Percentiles rank a stretch among this genome's conserved stretches.
Conservation (phyloP, 2,797 vertebrate species). For the Chaetophractus vellerosus region DNA sequence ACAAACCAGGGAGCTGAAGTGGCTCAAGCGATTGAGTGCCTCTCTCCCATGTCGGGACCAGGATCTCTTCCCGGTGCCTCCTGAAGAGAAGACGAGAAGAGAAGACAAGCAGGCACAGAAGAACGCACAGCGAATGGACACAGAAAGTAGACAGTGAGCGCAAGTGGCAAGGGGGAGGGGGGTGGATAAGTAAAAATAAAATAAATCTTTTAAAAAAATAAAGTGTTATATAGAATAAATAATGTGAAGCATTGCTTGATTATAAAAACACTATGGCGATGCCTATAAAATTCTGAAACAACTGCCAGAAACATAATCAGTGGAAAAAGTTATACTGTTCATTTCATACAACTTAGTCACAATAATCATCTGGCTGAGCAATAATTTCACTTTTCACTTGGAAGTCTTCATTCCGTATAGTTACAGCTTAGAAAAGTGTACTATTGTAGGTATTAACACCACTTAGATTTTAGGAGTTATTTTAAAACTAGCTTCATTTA, state of each 20-base stretch:
- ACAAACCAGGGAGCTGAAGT: too few species aligned
- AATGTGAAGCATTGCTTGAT: background rate
- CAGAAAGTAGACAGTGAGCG: too few species aligned
- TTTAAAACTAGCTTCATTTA: conserved; percentile 34
- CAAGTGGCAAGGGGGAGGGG: too few species aligned
- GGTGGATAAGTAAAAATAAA: too few species aligned
- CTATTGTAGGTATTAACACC: background rate
- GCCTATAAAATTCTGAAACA: conserved; percentile 11
- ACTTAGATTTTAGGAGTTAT: conserved; percentile 41
- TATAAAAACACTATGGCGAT: background rate
- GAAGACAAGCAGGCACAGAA: too few species aligned
- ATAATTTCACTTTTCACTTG: conserved; percentile 35
- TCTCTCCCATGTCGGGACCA: too few species aligned
- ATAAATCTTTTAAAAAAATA: background rate
- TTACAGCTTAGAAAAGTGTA: background rate
- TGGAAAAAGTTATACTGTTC: background rate
- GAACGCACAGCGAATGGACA: too few species aligned
- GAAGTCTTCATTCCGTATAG: background rate
- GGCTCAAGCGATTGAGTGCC: too few species aligned
- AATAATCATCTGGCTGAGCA: conserved; percentile 34
- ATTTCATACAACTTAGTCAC: conserved; percentile 12
- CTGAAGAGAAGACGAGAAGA: too few species aligned
- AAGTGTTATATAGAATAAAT: background rate
- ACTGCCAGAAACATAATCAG: background rate
- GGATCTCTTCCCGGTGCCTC: too few species aligned